phyloP scores from a whole-genome alignment of 2,113 vertebrate species.

The Clinocottus analis region DNA sequence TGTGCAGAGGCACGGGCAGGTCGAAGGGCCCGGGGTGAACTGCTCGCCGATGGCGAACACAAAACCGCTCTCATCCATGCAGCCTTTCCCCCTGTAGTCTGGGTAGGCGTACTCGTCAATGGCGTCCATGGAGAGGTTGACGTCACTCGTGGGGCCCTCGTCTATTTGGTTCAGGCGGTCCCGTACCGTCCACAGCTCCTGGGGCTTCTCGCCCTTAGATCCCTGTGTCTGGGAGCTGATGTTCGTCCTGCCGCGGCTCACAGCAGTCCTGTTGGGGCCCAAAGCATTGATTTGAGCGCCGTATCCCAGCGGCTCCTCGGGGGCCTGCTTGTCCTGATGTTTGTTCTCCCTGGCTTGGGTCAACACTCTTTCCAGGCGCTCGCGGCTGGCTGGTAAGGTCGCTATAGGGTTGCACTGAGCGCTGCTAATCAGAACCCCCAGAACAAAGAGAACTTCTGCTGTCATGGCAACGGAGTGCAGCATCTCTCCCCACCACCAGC shows the following conservation, averaged over 20 bases:
- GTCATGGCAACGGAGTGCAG: constrained; percentile 92
- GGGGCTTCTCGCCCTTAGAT: constrained; percentile 76
- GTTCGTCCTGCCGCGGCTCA: constrained; percentile 83
- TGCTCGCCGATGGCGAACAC: constrained; percentile 97
- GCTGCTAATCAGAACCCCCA: constrained; percentile 89
- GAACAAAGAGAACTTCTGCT: constrained; percentile 91
- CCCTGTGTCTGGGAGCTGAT: constrained; percentile 78
- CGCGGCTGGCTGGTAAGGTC: constrained; percentile 84
- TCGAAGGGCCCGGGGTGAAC: constrained; percentile 94
- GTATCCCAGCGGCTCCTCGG: constrained; percentile 80
- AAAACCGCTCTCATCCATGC: constrained; percentile 98
- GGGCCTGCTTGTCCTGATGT: constrained; percentile 64
- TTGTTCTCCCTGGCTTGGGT: constrained; percentile 89
- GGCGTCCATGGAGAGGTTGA: constrained; percentile 85
- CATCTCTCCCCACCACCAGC: constrained; percentile 92
- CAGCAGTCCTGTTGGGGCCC: constrained; percentile 84
- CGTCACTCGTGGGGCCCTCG: constrained; percentile 84
- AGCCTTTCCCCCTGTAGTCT: constrained; percentile 98
- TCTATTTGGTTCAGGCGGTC: constrained; percentile 82
- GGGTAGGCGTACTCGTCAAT: constrained; percentile 95
- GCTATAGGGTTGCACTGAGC: constrained; percentile 89
- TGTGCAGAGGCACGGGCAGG: constrained; percentile 97
- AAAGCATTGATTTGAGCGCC: constrained; percentile 83
- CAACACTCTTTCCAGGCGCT: constrained; percentile 78
- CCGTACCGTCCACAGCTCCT: constrained; percentile 83